A percentile compares a stretch with the other conserved stretches of the same genome.
Evolutionary conservation across 2,113 vertebrate species (phyloP).

Genomic region (Sardina pilchardus): DNA sequence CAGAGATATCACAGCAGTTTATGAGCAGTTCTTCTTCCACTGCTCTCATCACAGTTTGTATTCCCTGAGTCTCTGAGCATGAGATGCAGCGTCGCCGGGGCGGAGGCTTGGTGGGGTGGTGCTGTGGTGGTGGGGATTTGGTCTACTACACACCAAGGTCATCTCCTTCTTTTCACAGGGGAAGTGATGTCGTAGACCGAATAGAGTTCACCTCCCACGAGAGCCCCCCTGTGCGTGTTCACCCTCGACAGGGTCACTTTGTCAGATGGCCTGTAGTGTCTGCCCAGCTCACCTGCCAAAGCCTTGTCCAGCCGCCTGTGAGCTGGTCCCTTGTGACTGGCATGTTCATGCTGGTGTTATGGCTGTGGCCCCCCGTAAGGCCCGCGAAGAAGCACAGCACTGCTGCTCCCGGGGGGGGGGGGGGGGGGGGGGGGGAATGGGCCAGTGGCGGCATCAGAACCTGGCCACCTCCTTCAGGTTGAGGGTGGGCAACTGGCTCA

Average conservation of each 20-base stretch:
- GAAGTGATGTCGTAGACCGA: background rate
- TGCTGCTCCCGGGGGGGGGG: background rate
- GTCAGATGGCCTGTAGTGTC: too few relatives aligned
- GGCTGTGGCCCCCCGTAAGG: background rate
- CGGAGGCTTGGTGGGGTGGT: background rate
- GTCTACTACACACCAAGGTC: background rate
- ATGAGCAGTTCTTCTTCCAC: background rate
- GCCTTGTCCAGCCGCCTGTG: background rate
- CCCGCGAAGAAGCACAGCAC: background rate
- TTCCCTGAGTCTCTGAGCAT: background rate
- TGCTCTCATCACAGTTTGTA: background rate
- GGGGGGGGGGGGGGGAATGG: too few relatives aligned
- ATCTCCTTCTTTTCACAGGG: background rate
- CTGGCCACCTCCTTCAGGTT: conserved; percentile 60
- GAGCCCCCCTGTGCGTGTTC: too few relatives aligned
- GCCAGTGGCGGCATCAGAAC: conserved; percentile 59
- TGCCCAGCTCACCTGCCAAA: too few relatives aligned
- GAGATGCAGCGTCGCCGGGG: background rate
- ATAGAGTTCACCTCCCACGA: too few relatives aligned
- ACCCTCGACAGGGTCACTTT: background rate
- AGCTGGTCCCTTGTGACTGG: background rate
- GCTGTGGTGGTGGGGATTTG: too few relatives aligned
- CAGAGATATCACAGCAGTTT: background rate
- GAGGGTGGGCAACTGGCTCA: conserved; percentile 50
- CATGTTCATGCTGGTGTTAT: background rate